Conservation (phyloP, 1,140 invertebrate species). For the Dysdera silvatica region DNA sequence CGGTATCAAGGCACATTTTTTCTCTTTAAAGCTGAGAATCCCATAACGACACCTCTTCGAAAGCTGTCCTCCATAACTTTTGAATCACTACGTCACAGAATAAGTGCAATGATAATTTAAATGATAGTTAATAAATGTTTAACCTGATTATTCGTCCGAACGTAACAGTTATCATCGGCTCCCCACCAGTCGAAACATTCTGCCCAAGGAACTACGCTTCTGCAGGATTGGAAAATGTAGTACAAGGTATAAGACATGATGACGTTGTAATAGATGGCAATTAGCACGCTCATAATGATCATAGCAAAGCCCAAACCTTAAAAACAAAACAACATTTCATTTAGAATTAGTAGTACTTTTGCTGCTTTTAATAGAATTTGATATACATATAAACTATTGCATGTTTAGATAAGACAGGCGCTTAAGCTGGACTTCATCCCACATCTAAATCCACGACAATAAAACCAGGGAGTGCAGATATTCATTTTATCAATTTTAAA, state of each 20-base stretch:
- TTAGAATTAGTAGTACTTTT: not conserved
- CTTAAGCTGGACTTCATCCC: not conserved
- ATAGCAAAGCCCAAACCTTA: conserved; percentile 71
- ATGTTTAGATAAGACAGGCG: not conserved
- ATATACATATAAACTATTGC: not conserved
- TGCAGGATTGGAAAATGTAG: conserved; percentile 17
- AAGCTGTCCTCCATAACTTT: no score
- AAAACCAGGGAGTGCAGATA: not conserved
- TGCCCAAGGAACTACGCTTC: conserved; percentile 29
- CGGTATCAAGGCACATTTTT: no score
- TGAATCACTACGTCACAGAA: no score
- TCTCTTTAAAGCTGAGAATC: no score
- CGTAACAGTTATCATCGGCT: conserved; percentile 34
- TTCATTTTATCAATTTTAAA: not conserved
- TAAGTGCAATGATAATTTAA: not conserved
- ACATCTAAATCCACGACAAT: not conserved
- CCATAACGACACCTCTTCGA: no score
- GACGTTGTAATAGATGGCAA: conserved; percentile 70
- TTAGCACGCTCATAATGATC: conserved; percentile 57
- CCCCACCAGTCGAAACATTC: conserved; percentile 35
- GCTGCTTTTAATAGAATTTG: not conserved
- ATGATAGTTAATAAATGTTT: not conserved
- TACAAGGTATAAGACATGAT: conserved; percentile 43
- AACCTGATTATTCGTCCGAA: conserved; percentile 15
- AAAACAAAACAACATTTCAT: conserved; percentile 31